Conservation (phyloP, 2,113 vertebrate species). For the Oreotrochilus melanogaster region DNA sequence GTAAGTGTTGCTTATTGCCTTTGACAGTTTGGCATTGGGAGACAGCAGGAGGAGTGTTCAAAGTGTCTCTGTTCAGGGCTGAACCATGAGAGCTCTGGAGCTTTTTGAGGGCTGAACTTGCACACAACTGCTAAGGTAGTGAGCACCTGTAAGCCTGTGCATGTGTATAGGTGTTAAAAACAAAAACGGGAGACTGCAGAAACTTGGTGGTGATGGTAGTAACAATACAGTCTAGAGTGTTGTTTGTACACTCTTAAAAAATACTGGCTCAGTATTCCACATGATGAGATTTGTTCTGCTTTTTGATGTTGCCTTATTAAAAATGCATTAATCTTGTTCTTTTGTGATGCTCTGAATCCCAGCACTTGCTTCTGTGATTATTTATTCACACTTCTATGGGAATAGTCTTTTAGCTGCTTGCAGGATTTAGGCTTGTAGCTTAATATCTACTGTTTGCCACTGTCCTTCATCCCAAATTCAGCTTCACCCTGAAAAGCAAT, state of each 20-base stretch:
- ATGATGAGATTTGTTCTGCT: not conserved
- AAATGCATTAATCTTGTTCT: not conserved
- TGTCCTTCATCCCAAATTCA: not conserved
- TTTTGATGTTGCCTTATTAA: not conserved
- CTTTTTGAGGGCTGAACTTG: not conserved
- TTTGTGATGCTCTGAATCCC: not conserved
- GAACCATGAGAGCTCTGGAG: not conserved
- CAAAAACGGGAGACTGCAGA: not conserved
- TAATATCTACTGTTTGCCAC: not conserved
- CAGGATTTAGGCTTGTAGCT: not conserved
- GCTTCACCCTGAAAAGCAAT: not conserved
- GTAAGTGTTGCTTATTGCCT: not conserved
- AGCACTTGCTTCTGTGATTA: not conserved
- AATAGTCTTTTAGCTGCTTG: not conserved
- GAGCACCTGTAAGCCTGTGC: not conserved
- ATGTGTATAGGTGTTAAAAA: not conserved
- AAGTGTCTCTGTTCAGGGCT: not conserved
- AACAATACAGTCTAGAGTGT: not conserved
- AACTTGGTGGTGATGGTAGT: not conserved
- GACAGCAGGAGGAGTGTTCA: not conserved
- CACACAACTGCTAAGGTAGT: not conserved
- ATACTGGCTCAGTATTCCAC: not conserved
- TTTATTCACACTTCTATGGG: not conserved
- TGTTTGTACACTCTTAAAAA: not conserved
- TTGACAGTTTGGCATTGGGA: not conserved